These are phyloP conservation scores for Drosophila ironensis DNA, from an alignment of 1,140 invertebrate genomes.

Conservation along the genomic window DNA sequence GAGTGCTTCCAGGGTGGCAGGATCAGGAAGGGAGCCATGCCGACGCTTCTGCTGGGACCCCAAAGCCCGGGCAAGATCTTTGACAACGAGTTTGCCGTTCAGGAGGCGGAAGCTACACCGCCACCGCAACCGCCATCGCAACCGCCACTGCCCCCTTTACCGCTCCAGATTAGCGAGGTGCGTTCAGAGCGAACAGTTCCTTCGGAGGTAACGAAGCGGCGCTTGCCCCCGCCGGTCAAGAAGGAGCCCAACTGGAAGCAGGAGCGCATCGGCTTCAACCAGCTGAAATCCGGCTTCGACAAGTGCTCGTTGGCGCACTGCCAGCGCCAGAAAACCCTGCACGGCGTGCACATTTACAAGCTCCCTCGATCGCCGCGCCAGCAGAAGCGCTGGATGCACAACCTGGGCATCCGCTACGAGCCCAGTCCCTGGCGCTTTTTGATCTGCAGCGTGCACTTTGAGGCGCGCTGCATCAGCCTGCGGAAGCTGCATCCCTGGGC, in stretches of 20 bases:
- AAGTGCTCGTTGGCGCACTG: conserved; percentile 64
- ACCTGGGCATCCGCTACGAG: conserved; percentile 58
- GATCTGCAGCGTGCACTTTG: conserved; percentile 69
- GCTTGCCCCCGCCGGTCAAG: conserved; percentile 32
- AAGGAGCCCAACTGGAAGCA: conserved; percentile 31
- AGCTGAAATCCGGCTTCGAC: conserved; percentile 62
- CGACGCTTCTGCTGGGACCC: conserved; percentile 52
- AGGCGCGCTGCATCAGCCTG: conserved; percentile 50
- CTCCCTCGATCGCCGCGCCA: conserved; percentile 49
- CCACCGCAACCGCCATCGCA: too few species aligned
- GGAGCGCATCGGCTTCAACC: conserved; percentile 36
- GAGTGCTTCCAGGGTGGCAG: conserved; percentile 57
- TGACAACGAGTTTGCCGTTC: conserved; percentile 51
- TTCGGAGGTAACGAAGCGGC: conserved; percentile 1
- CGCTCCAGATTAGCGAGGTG: not conserved
- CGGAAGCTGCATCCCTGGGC: conserved; percentile 61
- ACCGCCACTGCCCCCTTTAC: not conserved
- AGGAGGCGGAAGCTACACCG: too few species aligned
- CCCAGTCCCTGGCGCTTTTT: conserved; percentile 64
- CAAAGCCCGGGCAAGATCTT: conserved; percentile 33
- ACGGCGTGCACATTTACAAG: conserved; percentile 67
- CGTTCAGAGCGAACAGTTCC: not conserved
- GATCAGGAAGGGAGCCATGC: conserved; percentile 51
- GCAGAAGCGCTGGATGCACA: conserved; percentile 68
- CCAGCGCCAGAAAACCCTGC: conserved; percentile 53